phyloP scores from a whole-genome alignment of 2,888 invertebrate genomes.

The Papilio elwesi region DNA sequence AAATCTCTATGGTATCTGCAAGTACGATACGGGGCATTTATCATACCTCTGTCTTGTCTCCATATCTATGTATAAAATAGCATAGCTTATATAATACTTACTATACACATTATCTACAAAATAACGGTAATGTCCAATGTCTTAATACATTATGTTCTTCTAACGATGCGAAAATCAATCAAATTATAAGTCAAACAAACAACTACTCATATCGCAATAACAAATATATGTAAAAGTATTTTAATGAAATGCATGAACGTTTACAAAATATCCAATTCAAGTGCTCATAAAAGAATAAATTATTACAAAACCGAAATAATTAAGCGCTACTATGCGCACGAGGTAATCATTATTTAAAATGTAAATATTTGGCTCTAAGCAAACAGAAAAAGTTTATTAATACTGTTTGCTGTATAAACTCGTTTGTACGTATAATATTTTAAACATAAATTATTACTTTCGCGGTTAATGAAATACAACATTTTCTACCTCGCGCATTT shows the following conservation, averaged over 20 bases:
- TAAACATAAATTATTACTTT: constrained; percentile 34
- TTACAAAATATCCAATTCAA: constrained; percentile 4
- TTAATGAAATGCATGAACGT: neutral
- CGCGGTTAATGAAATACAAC: constrained; percentile 40
- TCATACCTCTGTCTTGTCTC: neutral
- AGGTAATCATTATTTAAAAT: constrained; percentile 33
- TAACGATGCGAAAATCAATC: too few species aligned
- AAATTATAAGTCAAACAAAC: neutral
- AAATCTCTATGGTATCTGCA: neutral
- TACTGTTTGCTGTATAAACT: constrained; percentile 33
- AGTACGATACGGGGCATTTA: neutral
- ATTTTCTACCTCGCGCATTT: constrained; percentile 34
- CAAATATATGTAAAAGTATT: neutral
- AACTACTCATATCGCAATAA: neutral
- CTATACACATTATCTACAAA: neutral
- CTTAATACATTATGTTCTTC: too few species aligned
- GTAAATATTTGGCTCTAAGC: constrained; percentile 38
- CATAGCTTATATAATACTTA: neutral
- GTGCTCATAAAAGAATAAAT: constrained; percentile 15
- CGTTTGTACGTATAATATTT: constrained; percentile 36
- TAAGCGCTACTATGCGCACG: constrained; percentile 16
- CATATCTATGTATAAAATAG: neutral
- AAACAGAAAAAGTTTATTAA: constrained; percentile 38
- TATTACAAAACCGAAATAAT: constrained; percentile 25
- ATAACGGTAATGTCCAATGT: too few species aligned